Base-by-base conservation (phyloP, 2,797 vertebrate genomes). In the Lates japonicus region DNA sequence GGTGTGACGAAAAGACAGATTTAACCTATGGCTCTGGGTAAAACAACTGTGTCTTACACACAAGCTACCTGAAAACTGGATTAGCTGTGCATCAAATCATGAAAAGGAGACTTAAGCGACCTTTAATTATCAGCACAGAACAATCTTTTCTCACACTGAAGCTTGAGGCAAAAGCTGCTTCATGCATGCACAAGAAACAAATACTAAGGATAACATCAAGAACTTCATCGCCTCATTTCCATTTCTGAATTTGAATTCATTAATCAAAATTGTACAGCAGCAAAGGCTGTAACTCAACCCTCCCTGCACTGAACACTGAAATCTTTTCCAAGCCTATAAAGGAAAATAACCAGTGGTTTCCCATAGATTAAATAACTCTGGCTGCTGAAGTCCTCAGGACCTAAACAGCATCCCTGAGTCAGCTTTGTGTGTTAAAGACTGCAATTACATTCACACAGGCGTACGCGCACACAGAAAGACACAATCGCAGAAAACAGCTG, bases 31-130 rank as follows among this genome's bases (percentile, higher is more conserved):
- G 71, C 20, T 80, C 19, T 25, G 22, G 8, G 83, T 78, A 48
- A 80, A 78, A 60, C 16, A 48, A 65, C 35, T 59, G 44, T 35
- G 12, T 70, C 58, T 85, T 70, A n/a, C 25, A 78, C 46, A 54
- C 22, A 69, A 68, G 33, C 42, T 55, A 76, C 81, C 74, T 92
- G 59, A 83, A 87, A 90, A 88, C 69, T 76, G 63, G 78, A 90
- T 93, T 85, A 87, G 78, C 33, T 52, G 29, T 62, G 80, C 70
- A 41, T 82, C 49, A 49, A 69, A 83, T 81, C 46, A 81, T 74
- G 48, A 86, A 80, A 81, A 72, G 46, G 16, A 67, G 74, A 78
- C 44, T 41, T 54, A 3, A 42, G 29, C 54, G 68, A 63, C 79
- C 74, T 65, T 65, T 57, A 62, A 71, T 70, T 87, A 87, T 91